Conservation (phyloP, 2,797 vertebrate species). For the Sebastes ruberrimus region DNA sequence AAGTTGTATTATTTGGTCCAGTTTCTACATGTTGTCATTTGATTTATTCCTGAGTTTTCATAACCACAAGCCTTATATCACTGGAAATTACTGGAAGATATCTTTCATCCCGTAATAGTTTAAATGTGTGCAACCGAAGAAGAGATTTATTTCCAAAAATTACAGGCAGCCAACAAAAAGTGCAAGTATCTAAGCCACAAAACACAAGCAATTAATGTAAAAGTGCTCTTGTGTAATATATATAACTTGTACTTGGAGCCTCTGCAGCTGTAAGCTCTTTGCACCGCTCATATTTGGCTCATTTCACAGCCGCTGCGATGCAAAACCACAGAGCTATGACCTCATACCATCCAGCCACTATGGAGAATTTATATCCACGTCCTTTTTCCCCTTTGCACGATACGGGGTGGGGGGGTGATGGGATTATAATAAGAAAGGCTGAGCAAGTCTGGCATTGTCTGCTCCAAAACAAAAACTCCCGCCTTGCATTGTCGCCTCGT, state of each 20-base stretch:
- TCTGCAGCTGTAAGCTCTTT: conserved; percentile 45
- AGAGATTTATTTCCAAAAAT: background rate
- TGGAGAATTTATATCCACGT: conserved; percentile 19
- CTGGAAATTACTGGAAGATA: background rate
- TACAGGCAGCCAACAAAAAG: background rate
- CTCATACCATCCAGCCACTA: conserved; percentile 25
- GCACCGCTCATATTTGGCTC: conserved; percentile 38
- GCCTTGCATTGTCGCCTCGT: conserved; percentile 62
- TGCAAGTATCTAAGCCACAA: background rate
- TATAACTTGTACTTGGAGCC: background rate
- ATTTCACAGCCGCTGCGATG: conserved; percentile 18
- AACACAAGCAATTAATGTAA: background rate
- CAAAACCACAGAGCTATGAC: conserved; percentile 36
- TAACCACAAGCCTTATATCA: background rate
- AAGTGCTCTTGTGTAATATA: background rate
- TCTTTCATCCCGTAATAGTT: background rate
- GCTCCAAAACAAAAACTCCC: conserved; percentile 47
- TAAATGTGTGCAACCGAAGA: background rate
- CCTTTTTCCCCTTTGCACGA: conserved; percentile 1
- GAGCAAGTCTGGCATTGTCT: conserved; percentile 51
- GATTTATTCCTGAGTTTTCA: background rate
- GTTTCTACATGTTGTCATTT: background rate
- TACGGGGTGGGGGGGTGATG: background rate
- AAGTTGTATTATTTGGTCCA: background rate
- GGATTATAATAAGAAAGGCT: conserved; percentile 39